Conservation (phyloP, 1,140 invertebrate species). For the Drosophila lacteicornis region DNA sequence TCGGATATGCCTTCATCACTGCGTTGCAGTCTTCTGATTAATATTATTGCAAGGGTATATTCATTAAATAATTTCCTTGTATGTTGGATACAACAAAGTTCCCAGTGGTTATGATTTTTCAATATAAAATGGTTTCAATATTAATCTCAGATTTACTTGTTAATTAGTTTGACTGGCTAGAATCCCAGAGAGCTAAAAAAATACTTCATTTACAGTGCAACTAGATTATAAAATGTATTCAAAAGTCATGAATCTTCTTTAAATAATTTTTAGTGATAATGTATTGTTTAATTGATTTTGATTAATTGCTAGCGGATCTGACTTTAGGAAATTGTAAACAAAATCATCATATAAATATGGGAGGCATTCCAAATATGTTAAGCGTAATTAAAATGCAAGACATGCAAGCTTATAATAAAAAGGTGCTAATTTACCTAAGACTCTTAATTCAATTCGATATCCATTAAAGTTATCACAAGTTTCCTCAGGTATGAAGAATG, state of each 20-base stretch:
- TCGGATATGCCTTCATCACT: too few species aligned
- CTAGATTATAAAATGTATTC: too few species aligned
- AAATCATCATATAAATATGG: too few species aligned
- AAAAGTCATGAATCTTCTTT: not conserved
- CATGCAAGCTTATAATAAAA: conserved; percentile 6
- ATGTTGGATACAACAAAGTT: too few species aligned
- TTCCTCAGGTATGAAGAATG: conserved; percentile 84
- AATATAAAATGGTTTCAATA: not conserved
- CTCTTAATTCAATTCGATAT: conserved; percentile 82
- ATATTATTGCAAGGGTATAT: too few species aligned
- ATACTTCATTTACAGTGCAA: too few species aligned
- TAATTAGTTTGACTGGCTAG: too few species aligned
- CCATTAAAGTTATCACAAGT: conserved; percentile 84
- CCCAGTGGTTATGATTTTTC: too few species aligned
- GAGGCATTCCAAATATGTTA: not conserved
- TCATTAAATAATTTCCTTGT: too few species aligned
- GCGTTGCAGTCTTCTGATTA: too few species aligned
- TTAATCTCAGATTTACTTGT: not conserved
- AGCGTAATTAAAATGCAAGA: not conserved
- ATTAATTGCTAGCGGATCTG: not conserved
- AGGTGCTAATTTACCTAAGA: conserved; percentile 72
- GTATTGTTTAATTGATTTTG: not conserved
- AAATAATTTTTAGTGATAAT: not conserved
- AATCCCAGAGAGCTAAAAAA: too few species aligned
- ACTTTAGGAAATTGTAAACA: not conserved